Conservation (phyloP, 2,113 vertebrate genomes). For the Silurus meridionalis region DNA sequence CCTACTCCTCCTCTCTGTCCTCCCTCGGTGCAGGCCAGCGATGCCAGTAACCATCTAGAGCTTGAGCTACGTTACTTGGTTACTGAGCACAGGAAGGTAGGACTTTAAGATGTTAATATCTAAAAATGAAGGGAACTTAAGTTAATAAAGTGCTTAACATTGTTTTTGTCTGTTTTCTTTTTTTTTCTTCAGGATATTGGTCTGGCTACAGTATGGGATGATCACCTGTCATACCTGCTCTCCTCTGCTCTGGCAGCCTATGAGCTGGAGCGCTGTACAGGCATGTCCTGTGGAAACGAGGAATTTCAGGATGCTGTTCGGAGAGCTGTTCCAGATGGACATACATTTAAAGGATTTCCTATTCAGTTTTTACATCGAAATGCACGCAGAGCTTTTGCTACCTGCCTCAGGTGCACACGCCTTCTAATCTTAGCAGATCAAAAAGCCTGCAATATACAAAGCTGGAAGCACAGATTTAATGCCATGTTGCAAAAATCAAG, state of each 20-base stretch:
- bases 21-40: constrained; percentile 76
- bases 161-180: neutral
- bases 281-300: constrained; percentile 90
- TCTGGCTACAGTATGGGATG: constrained; percentile 90
- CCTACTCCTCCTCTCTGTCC: constrained; percentile 85
- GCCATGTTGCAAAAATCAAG: neutral
- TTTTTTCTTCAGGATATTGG: constrained; percentile 79
- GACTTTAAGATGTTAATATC: neutral
- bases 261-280: constrained; percentile 87
- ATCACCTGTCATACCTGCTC: constrained; percentile 92
- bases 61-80: constrained; percentile 85
- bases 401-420: constrained; percentile 80
- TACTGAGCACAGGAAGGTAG: constrained; percentile 93
- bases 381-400: constrained; percentile 87
- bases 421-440: neutral
- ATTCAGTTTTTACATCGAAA: constrained; percentile 93
- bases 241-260: constrained; percentile 91
- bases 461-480: no score
- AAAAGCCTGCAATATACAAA: neutral
- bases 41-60: constrained; percentile 88
- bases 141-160: neutral
- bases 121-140: neutral
- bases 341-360: constrained; percentile 98
- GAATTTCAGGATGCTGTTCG: constrained; percentile 95
- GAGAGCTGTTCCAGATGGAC: constrained; percentile 90